Conservation (phyloP, 2,888 invertebrate species). For the Antheraea assamensis region DNA sequence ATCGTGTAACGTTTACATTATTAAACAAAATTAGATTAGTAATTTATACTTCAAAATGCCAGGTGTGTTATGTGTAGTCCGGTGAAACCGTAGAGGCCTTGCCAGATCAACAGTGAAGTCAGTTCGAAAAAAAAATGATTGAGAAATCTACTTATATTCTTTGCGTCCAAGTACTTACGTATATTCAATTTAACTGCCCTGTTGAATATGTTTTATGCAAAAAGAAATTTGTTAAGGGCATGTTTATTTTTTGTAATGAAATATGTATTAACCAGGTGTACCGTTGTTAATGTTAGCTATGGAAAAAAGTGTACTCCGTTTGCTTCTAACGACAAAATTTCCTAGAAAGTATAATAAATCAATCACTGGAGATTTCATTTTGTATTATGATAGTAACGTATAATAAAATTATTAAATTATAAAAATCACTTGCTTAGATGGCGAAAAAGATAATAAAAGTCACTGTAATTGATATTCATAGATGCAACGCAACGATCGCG, state of each 20-base stretch:
- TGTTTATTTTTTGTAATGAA: no score
- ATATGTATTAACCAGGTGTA: not conserved
- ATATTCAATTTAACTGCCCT: no score
- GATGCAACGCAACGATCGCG: slow-evolving; percentile 29
- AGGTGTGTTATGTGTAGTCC: no score
- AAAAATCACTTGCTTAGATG: slow-evolving; percentile 29
- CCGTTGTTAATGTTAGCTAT: not conserved
- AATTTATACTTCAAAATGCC: not conserved
- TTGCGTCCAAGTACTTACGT: no score
- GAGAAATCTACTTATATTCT: no score
- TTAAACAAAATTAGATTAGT: not conserved
- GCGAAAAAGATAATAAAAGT: slow-evolving; percentile 38
- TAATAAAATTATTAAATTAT: slow-evolving; percentile 8
- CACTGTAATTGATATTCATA: slow-evolving; percentile 39
- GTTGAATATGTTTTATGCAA: no score
- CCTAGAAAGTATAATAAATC: not conserved
- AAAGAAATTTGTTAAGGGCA: no score
- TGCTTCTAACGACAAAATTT: not conserved
- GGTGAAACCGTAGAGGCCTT: no score
- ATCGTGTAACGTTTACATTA: no score
- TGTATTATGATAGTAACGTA: slow-evolving; percentile 2
- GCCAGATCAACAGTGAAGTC: no score
- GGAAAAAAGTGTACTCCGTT: not conserved
- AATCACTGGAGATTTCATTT: not conserved
- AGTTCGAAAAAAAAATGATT: no score